Conservation (phyloP, 2,888 invertebrate genomes). For the Campaea margaritaria region DNA sequence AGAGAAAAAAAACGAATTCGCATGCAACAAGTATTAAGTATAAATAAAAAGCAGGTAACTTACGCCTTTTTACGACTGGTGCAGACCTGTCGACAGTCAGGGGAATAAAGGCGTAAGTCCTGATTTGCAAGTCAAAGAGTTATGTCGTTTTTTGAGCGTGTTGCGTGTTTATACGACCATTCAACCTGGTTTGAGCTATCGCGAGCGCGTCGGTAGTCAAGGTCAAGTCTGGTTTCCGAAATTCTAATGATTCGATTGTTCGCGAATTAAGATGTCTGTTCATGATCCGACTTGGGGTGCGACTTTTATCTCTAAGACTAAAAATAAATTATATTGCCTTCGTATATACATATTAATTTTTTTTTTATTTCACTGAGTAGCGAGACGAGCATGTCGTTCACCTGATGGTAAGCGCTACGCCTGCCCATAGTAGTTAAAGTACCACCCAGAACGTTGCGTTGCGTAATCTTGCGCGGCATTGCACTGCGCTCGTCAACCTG, state of each 20-base stretch:
- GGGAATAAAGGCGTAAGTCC: not conserved
- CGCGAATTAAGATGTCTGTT: conserved; percentile 8
- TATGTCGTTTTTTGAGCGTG: not conserved
- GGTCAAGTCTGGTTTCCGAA: conserved; percentile 28
- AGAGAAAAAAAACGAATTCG: conserved; percentile 4
- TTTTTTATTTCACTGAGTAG: no score
- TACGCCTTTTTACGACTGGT: conserved; percentile 9
- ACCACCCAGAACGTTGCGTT: no score
- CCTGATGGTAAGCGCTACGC: no score
- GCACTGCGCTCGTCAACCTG: no score
- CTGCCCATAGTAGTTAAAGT: no score
- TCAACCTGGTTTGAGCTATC: conserved; percentile 23
- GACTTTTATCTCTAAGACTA: not conserved
- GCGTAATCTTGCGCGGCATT: no score
- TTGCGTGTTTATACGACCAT: conserved; percentile 10
- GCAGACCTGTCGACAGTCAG: not conserved
- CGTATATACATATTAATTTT: no score
- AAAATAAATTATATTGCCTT: no score
- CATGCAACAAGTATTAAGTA: conserved; percentile 45
- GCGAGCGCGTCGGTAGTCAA: conserved; percentile 21
- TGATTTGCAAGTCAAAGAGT: not conserved
- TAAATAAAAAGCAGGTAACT: not conserved
- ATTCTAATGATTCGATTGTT: conserved; percentile 27
- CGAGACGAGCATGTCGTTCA: no score
- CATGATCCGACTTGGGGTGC: conserved; percentile 2